These are phyloP conservation scores for Engystomops pustulosus DNA, from an alignment of 2,113 vertebrate species.

Conservation along the genomic window DNA sequence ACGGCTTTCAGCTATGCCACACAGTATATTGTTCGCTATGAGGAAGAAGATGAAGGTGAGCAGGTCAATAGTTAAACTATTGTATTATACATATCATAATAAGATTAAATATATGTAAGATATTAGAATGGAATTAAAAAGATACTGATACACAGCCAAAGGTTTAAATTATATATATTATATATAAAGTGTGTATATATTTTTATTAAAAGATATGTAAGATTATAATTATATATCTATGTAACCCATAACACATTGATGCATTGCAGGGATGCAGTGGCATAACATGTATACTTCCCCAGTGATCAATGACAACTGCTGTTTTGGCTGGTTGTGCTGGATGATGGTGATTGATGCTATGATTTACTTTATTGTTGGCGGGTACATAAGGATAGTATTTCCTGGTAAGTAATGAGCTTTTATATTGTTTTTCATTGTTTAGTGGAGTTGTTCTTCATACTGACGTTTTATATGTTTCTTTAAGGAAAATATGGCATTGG, in stretches of 20 bases:
- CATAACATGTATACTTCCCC: slow-evolving; percentile 90
- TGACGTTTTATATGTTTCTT: slow-evolving; percentile 46
- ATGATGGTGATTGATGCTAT: slow-evolving; percentile 89
- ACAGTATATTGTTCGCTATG: slow-evolving; percentile 89
- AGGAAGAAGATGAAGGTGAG: slow-evolving; percentile 88
- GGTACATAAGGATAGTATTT: slow-evolving; percentile 91
- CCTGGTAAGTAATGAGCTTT: slow-evolving; percentile 84
- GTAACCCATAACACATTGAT: too few relatives aligned
- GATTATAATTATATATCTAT: too few relatives aligned
- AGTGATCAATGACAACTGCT: slow-evolving; percentile 80
- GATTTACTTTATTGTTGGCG: slow-evolving; percentile 89
- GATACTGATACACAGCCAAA: too few relatives aligned
- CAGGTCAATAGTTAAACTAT: neutral
- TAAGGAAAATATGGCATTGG: slow-evolving; percentile 91
- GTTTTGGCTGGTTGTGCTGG: slow-evolving; percentile 95
- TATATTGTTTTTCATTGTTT: too few relatives aligned
- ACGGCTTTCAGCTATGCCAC: slow-evolving; percentile 93
- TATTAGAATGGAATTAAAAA: too few relatives aligned
- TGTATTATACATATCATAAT: too few relatives aligned
- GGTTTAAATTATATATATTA: too few relatives aligned
- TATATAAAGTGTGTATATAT: too few relatives aligned
- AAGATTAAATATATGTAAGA: too few relatives aligned
- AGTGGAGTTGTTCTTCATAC: too few relatives aligned
- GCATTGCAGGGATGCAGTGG: slow-evolving; percentile 91
- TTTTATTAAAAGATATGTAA: too few relatives aligned